Base-by-base conservation (phyloP, 2,797 vertebrate species). In the Furcifer pardalis region DNA sequence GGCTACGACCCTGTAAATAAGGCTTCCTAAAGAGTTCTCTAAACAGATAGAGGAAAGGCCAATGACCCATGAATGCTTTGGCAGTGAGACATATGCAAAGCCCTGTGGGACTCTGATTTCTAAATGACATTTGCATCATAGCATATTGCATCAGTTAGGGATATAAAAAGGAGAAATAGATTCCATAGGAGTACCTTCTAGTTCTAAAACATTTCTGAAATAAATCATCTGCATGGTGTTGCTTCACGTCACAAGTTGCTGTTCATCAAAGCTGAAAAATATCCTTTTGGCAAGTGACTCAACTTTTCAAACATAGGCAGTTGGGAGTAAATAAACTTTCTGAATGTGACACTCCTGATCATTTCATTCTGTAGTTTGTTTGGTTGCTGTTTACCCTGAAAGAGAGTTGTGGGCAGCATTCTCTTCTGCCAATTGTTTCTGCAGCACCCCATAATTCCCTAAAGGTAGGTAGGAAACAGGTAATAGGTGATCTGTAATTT, bases 1-100 rank as follows among this genome's bases (percentile, higher is more conserved):
- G n/a, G n/a, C n/a, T n/a, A n/a, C n/a, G n/a, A n/a, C n/a, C n/a
- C n/a, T n/a, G n/a, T n/a, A n/a, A n/a, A n/a, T n/a, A 84, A 86
- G 87, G 35, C n/a, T 2, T 84, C 68, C 87, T 72, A 30, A 79
- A 79, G 79, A 79, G 82, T 77, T 80, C 85, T 87, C 84, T 71
- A 44, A 79, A 72, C 40, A 74, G 37, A 77, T 77, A 15, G 75
- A 46, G n/a, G 0, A 1, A 59, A 74, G 73, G 12, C n/a, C 7
- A 35, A 37, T 17, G 83, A 87, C 19, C 1, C 0, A 27, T 52
- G 72, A 77, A 52, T 52, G 7, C 40, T 74, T 75, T 59, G 80
- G 56, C 0, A 37, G 89, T 78, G 80, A 85, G 37, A 1, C 5
- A 79, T 77, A 82, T 44, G 46, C 6, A 62, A 86, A 68, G 37